A percentile compares a stretch with the other conserved stretches of the same genome.
Evolutionary conservation across 2,888 invertebrate species (phyloP).

Genomic region (Drosophila formosana): DNA sequence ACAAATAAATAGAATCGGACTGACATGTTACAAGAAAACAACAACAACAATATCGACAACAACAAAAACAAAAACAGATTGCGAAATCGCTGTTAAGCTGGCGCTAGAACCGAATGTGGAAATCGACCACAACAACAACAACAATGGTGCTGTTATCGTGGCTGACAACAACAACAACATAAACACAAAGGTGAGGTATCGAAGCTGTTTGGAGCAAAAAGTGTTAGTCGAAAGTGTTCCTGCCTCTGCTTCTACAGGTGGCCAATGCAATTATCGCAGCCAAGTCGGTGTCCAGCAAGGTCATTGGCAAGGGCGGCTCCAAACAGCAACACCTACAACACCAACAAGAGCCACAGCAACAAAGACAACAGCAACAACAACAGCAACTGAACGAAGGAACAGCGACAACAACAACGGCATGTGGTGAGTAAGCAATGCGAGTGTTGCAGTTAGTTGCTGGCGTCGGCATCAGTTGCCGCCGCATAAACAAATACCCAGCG

Average conservation of each 20-base stretch:
- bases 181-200: conserved; percentile 25
- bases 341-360: conserved; percentile 12
- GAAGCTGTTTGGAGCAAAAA: neutral
- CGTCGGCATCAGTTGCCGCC: conserved; percentile 29
- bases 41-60: neutral
- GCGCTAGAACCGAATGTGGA: neutral
- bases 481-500: conserved; percentile 41
- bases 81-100: conserved; percentile 6
- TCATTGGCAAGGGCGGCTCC: conserved; percentile 8
- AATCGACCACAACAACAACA: neutral
- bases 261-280: neutral
- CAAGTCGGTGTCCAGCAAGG: conserved; percentile 13
- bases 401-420: conserved; percentile 6
- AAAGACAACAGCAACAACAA: neutral
- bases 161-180: conserved; percentile 16
- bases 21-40: conserved; percentile 13
- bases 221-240: neutral
- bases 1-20: conserved; percentile 19
- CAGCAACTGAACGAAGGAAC: conserved; percentile 6
- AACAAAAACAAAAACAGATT: conserved; percentile 17
- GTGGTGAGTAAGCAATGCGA: conserved; percentile 37
- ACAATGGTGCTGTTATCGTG: neutral
- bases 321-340: conserved; percentile 28
- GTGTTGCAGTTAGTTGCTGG: conserved; percentile 11
- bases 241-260: neutral